Conservation (phyloP, 2,113 vertebrate species). For the Tyrannus savana region DNA sequence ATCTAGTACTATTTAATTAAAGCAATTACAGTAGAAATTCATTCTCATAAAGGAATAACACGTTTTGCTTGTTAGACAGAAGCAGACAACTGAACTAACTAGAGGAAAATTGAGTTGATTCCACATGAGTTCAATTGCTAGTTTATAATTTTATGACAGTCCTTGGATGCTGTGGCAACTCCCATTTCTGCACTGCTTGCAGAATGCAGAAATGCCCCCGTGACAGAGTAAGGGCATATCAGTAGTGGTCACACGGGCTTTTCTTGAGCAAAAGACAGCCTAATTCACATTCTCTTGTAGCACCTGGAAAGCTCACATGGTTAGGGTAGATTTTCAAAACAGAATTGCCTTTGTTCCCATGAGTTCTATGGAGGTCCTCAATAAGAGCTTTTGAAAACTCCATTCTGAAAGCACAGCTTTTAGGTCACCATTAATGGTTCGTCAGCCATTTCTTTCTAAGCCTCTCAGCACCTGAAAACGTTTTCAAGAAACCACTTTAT, state of each 20-base stretch:
- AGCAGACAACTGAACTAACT: neutral
- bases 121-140: neutral
- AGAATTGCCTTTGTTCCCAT: neutral
- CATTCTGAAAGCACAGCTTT: neutral
- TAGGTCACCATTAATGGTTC: neutral
- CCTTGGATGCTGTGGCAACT: neutral
- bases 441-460: neutral
- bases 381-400: neutral
- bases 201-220: neutral
- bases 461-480: neutral
- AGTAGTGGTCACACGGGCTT: neutral
- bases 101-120: neutral
- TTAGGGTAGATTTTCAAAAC: neutral
- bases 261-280: neutral
- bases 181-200: neutral
- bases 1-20: conserved; percentile 22
- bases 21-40: neutral
- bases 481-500: conserved; percentile 8
- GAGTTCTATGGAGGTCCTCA: neutral
- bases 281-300: neutral
- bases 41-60: neutral
- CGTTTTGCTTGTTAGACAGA: neutral
- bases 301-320: neutral
- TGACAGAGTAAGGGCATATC: neutral
- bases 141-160: neutral